Base-by-base conservation (phyloP, 1,140 invertebrate species). In the Drosophila tristis region DNA sequence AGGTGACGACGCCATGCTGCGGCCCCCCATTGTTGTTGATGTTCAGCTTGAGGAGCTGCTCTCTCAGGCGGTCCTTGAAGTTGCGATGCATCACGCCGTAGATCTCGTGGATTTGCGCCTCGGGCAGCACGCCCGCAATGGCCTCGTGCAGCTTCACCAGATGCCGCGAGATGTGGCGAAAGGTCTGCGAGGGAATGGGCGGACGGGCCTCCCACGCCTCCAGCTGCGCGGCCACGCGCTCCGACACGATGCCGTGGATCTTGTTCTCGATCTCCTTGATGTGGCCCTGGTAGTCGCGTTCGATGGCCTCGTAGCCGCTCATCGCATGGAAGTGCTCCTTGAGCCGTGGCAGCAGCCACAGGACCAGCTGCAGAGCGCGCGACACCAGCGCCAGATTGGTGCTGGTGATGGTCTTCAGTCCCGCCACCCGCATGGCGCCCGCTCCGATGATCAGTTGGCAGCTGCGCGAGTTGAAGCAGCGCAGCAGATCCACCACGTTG, bases 401-500 rank as follows among this genome's bases (percentile, higher is more conserved):
- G 68, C 96, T 98, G 0, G 98, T 98, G 51, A 99, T 99, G 47
- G 97, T 99, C 93, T 99, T 99, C 44, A 99, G 93, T 1, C 98
- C 98, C 15, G 98, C 97, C 66, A 98, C 96, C 89, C 98, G 96
- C 85, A 99, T 95, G 2, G 99, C 98, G 31, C 98, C 98, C 31
- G 98, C 98, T 51, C 98, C 98, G 23, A 99, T 93, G 25, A 99
- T 97, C 59, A 99, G 93, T 91, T 99, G 97, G 93, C 97, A 99
- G 68, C 96, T 97, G 75, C 96, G 95, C 5, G 97, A 98, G 93
- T 99, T 99, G 91, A 98, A 99, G 78, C 96, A 95, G 90, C 96
- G 94, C 59, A 98, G 93, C 48, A 99, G 91, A 92, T 99, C 98
- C 6, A 98, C 94, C 63, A 99, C 94, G 91, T 97, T 95, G 59